Evolutionary conservation across 37 sponge, comb jelly and placozoan species (phyloP).

Genomic region (Aplysina aerophoba): DNA sequence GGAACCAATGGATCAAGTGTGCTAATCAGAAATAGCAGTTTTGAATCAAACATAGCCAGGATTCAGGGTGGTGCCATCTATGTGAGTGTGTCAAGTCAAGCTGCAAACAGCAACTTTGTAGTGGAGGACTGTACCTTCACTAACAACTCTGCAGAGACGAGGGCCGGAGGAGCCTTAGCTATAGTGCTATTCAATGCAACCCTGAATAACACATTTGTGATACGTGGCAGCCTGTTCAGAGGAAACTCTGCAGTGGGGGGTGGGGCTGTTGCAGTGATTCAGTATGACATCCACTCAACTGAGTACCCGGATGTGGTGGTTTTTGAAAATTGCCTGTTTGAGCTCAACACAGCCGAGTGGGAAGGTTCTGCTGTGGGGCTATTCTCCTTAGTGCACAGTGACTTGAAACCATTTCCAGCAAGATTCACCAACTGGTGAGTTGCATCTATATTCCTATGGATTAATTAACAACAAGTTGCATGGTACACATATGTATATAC

Average conservation of each 20-base stretch:
- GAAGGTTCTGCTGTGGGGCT: slow-evolving; percentile 20
- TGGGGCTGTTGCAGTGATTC: background rate
- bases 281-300: background rate
- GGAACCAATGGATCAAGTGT: background rate
- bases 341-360: background rate
- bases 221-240: background rate
- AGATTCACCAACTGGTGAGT: slow-evolving; percentile 9
- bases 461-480: no score
- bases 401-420: background rate
- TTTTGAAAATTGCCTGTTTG: background rate
- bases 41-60: background rate
- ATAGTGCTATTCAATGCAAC: background rate
- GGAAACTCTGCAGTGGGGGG: slow-evolving; percentile 22
- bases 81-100: background rate
- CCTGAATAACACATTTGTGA: background rate
- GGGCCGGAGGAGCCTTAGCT: slow-evolving; percentile 15
- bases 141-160: background rate
- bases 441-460: background rate
- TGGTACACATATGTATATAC: no score
- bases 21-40: slow-evolving; percentile 3
- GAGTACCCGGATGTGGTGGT: background rate
- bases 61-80: slow-evolving; percentile 24
- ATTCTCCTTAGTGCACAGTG: background rate
- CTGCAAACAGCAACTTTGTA: background rate
- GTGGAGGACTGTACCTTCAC: slow-evolving; percentile 12